A percentile compares a stretch with the other conserved stretches of the same genome.
These are phyloP conservation scores for Rhyacophila brunnea DNA, from an alignment of 1,140 invertebrate species.

Conservation along the genomic window DNA sequence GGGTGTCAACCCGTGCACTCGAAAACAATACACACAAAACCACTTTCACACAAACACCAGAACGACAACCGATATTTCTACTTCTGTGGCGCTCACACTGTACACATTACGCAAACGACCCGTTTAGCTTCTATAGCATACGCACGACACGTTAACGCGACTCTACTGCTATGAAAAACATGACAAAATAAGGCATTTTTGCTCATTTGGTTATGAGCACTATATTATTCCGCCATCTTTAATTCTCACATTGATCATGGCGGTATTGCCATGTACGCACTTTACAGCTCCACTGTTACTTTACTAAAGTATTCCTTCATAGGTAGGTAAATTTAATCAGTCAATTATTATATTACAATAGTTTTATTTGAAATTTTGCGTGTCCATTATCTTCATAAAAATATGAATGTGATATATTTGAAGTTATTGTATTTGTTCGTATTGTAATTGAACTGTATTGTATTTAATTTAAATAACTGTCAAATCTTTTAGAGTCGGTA, in stretches of 20 bases:
- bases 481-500: no score
- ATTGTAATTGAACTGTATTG: no score
- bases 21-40: conserved; percentile 27
- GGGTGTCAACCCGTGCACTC: conserved; percentile 21
- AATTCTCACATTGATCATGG: conserved; percentile 56
- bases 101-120: conserved; percentile 43
- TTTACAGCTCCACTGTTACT: neutral
- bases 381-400: no score
- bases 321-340: no score
- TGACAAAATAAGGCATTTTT: conserved; percentile 38
- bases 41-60: conserved; percentile 27
- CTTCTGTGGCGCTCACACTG: conserved; percentile 39
- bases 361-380: no score
- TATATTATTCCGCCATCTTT: conserved; percentile 58
- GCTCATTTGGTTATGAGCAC: conserved; percentile 50
- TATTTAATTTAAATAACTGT: no score
- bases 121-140: conserved; percentile 41
- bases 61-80: conserved; percentile 27
- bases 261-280: conserved; percentile 38
- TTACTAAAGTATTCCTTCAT: no score
- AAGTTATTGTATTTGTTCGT: no score
- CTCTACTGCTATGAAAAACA: conserved; percentile 46
- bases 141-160: conserved; percentile 45
- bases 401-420: no score
- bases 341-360: no score